Percentiles rank a stretch among this genome's conserved stretches.
Conservation (phyloP, 1,140 invertebrate species). For the Drosophila kikkawai region DNA sequence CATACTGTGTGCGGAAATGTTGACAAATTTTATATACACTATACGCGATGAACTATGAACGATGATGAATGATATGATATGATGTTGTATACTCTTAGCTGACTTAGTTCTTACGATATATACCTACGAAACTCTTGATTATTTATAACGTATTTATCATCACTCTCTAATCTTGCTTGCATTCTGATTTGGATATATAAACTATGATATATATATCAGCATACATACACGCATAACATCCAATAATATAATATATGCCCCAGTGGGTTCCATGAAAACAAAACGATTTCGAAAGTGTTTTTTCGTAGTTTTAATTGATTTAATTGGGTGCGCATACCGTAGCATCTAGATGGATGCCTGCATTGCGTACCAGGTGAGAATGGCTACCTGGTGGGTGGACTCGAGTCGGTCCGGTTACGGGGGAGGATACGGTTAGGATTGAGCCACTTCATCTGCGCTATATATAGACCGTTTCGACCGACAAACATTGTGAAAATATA, state of each 20-base stretch:
- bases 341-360: constrained; percentile 23
- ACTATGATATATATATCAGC: constrained; percentile 32
- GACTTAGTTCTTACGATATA: constrained; percentile 74
- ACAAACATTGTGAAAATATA: constrained; percentile 67
- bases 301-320: constrained; percentile 56
- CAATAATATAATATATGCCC: constrained; percentile 81
- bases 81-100: constrained; percentile 72
- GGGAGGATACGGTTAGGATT: constrained; percentile 27
- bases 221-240: constrained; percentile 64
- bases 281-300: constrained; percentile 48
- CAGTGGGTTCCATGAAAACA: constrained; percentile 79
- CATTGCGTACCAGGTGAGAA: constrained; percentile 17
- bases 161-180: constrained; percentile 53
- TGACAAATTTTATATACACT: constrained; percentile 44
- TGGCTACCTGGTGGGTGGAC: constrained; percentile 38
- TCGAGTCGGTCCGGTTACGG: constrained; percentile 12
- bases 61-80: constrained; percentile 55
- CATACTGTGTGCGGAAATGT: constrained; percentile 43
- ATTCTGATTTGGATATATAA: constrained; percentile 40
- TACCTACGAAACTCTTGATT: constrained; percentile 69
- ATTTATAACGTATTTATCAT: constrained; percentile 54
- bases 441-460: constrained; percentile 67
- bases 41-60: constrained; percentile 31
- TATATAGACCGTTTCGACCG: constrained; percentile 66
- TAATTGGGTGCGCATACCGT: constrained; percentile 65